Base-by-base conservation (phyloP, 2,888 invertebrate genomes). In the Erebia epiphron region DNA sequence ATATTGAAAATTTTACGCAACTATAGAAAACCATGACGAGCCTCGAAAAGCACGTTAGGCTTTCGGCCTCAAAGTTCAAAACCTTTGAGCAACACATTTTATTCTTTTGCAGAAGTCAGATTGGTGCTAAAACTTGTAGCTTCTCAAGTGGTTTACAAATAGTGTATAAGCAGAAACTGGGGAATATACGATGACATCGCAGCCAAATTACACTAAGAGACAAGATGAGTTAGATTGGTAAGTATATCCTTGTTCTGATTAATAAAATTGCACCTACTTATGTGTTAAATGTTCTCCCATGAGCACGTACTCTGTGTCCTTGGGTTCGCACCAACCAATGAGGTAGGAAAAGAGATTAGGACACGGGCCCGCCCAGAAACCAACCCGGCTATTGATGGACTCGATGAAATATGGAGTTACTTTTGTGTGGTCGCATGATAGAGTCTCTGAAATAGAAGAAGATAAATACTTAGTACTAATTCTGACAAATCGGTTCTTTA, bases 401-500 rank as follows among this genome's bases (percentile, higher is more conserved):
- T 98, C 98, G 76, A 98, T 97, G 85, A 97, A 98, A 85, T 97
- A 97, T 11, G 98, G 98, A 2, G 98, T 97, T 72, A 98, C 98
- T 91, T 97, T 97, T 8, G 97, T 98, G 84, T 98, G 98, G 86
- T 98, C 98, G 86, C 98, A 98, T 41, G 98, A 96, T 73, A 98
- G 89, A 0, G 97, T 97, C 94, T 97, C 97, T 97, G 87, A 18
- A 90, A 73, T 35, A 14, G 7, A 35, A 58, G n/a, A n/a, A 1
- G 26, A 13, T 1, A 56, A n/a, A n/a, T n/a, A n/a, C n/a, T n/a
- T n/a, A n/a, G n/a, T n/a, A n/a, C n/a, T n/a, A n/a, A n/a, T n/a
- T 54, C 3, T 14, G 50, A 11, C 1, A 50, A n/a, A n/a, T 11
- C 10, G 3, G 10, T 11, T 10, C 11, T 46, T 11, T 11, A 46